A percentile compares a stretch with the other conserved stretches of the same genome.
These are phyloP conservation scores for Yasuhikotakia modesta DNA, from an alignment of 2,797 vertebrate genomes.

Conservation along the genomic window DNA sequence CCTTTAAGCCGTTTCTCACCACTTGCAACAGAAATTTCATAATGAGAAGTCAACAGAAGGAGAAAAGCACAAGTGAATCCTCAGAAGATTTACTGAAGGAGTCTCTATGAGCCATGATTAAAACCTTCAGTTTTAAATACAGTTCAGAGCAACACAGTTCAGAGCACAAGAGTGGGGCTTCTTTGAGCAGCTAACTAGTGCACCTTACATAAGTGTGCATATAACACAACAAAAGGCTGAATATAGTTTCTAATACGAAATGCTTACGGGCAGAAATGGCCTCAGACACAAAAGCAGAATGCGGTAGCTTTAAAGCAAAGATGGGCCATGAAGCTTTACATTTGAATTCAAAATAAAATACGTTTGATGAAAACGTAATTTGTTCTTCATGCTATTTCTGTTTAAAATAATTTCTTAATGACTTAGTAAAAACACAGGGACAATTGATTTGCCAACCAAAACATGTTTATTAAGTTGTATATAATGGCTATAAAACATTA, in stretches of 20 bases:
- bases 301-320: too few relatives aligned
- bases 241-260: background rate
- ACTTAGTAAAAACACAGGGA: background rate
- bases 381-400: too few relatives aligned
- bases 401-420: background rate
- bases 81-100: background rate
- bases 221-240: constrained; percentile 3
- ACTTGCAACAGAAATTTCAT: background rate
- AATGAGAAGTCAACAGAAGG: background rate
- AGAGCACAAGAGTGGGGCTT: background rate
- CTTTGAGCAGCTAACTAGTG: background rate
- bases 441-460: background rate
- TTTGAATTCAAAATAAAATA: too few relatives aligned
- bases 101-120: background rate
- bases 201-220: background rate
- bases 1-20: background rate
- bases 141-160: background rate
- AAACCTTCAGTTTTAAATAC: background rate
- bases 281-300: background rate
- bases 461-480: background rate
- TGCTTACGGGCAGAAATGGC: background rate
- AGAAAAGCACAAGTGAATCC: background rate
- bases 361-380: too few relatives aligned
- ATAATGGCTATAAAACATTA: too few relatives aligned
- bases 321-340: too few relatives aligned